Percentiles rank a stretch among this genome's conserved stretches.
These are phyloP conservation scores for Pristionchus entomophagus DNA, from an alignment of 2,888 invertebrate genomes.

Conservation along the genomic window DNA sequence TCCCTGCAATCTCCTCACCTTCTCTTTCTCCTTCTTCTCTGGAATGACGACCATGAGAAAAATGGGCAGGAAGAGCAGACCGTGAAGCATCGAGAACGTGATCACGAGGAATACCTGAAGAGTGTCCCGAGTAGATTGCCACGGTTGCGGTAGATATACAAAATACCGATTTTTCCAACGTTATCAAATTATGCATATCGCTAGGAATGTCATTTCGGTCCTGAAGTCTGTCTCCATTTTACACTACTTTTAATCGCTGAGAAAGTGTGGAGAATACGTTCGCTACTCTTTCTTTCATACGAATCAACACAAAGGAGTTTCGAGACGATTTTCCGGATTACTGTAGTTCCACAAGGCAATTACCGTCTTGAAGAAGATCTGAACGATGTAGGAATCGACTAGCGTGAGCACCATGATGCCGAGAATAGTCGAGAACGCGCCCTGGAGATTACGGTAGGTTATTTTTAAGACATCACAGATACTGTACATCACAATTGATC, in stretches of 20 bases:
- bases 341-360: not conserved
- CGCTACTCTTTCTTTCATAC: too few relatives aligned
- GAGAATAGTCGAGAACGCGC: conserved; percentile 73
- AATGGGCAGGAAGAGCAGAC: conserved; percentile 74
- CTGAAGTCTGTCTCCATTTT: not conserved
- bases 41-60: conserved; percentile 66
- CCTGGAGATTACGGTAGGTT: conserved; percentile 54
- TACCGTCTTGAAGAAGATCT: conserved; percentile 74
- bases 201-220: too few relatives aligned
- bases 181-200: too few relatives aligned
- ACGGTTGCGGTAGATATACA: not conserved
- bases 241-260: not conserved
- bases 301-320: too few relatives aligned
- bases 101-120: conserved; percentile 72
- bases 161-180: not conserved
- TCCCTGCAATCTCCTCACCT: not conserved
- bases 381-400: conserved; percentile 73
- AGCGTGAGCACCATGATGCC: conserved; percentile 70
- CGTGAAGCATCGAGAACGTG: conserved; percentile 69
- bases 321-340: too few relatives aligned
- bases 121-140: not conserved
- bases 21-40: conserved; percentile 32
- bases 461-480: not conserved
- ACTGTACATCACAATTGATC: too few relatives aligned
- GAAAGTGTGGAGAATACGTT: too few relatives aligned